phyloP scores from a whole-genome alignment of 2,888 invertebrate genomes.

The Chymomyza amoena region DNA sequence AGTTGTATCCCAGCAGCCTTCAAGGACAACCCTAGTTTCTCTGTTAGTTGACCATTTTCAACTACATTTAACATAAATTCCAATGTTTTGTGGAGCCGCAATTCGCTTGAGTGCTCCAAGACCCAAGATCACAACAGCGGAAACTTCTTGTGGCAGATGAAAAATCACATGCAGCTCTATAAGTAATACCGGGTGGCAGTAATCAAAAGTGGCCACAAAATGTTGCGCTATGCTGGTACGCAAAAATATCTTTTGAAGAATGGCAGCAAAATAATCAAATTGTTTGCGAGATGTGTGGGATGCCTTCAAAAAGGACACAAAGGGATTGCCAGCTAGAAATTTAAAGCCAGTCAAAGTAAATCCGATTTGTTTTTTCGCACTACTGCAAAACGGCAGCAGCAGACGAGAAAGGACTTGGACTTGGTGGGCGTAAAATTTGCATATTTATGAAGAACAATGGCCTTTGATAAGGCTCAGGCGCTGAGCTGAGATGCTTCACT shows the following conservation, averaged over 20 bases:
- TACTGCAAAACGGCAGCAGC: slow-evolving; percentile 34
- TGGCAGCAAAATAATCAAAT: slow-evolving; percentile 66
- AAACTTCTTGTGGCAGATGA: slow-evolving; percentile 29
- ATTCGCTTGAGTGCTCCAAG: slow-evolving; percentile 15
- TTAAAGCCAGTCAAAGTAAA: slow-evolving; percentile 37
- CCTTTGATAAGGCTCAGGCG: slow-evolving; percentile 37
- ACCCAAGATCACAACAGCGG: background rate
- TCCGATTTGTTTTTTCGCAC: slow-evolving; percentile 34
- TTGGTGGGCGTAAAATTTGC: slow-evolving; percentile 39
- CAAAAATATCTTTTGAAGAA: background rate
- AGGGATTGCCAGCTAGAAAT: slow-evolving; percentile 15
- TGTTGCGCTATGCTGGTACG: background rate
- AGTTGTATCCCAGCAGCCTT: background rate
- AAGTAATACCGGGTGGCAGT: slow-evolving; percentile 40
- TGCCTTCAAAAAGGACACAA: slow-evolving; percentile 30
- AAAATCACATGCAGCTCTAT: slow-evolving; percentile 52
- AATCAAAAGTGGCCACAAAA: background rate
- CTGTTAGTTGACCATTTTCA: background rate
- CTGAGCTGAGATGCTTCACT: background rate
- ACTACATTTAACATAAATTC: slow-evolving; percentile 23
- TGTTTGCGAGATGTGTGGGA: slow-evolving; percentile 27
- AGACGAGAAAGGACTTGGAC: background rate
- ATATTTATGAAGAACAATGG: slow-evolving; percentile 73
- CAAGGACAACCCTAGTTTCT: background rate
- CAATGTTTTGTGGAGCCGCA: slow-evolving; percentile 49